Conservation (phyloP, 2,888 invertebrate genomes). For the Ditylenchus weischeri region DNA sequence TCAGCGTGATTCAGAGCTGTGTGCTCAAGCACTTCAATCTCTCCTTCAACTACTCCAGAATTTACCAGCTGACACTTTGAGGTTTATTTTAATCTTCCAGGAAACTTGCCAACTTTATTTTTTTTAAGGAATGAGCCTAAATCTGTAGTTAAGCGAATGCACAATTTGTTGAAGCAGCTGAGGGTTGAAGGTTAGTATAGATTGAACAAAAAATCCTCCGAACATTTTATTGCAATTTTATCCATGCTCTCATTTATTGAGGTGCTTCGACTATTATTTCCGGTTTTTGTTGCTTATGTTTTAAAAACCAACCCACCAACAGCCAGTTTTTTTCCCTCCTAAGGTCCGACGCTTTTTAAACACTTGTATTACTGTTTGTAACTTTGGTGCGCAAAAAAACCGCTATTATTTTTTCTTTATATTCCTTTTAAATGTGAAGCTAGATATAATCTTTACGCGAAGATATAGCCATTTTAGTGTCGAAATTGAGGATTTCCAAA, state of each 20-base stretch:
- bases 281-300: not conserved
- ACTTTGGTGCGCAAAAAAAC: too few relatives aligned
- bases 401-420: too few relatives aligned
- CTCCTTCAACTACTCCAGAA: constrained; percentile 86
- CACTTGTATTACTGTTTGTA: too few relatives aligned
- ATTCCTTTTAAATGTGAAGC: too few relatives aligned
- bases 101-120: too few relatives aligned
- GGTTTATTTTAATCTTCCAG: constrained; percentile 46
- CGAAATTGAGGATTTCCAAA: too few relatives aligned
- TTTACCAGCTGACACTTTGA: constrained; percentile 79
- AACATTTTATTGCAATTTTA: too few relatives aligned
- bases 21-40: constrained; percentile 81
- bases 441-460: too few relatives aligned
- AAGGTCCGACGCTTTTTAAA: too few relatives aligned
- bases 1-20: constrained; percentile 76
- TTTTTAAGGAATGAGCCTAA: constrained; percentile 69
- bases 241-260: not conserved
- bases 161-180: constrained; percentile 71
- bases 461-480: too few relatives aligned
- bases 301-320: not conserved
- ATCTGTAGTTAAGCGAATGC: constrained; percentile 74
- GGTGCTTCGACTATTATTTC: not conserved
- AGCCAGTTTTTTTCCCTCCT: too few relatives aligned
- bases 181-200: constrained; percentile 36
- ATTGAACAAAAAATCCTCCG: constrained; percentile 9